These are phyloP conservation scores for Parazoanthus swiftii DNA, from an alignment of 92 coral and sea anemone genomes.

Conservation along the genomic window DNA sequence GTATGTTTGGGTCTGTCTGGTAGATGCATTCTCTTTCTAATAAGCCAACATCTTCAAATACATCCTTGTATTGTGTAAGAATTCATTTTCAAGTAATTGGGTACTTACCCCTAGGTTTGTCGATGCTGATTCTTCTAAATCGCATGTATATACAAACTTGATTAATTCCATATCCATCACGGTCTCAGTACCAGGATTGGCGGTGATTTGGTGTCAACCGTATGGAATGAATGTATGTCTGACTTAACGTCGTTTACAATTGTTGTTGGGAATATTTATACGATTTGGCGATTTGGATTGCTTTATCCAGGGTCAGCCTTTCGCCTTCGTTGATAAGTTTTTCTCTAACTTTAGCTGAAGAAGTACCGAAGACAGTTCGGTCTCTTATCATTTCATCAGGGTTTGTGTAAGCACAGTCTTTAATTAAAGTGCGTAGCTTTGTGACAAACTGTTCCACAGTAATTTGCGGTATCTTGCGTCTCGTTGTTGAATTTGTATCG, in stretches of 20 bases:
- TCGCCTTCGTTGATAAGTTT: constrained; percentile 36
- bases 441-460: constrained; percentile 39
- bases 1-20: not conserved
- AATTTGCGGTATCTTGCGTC: not conserved
- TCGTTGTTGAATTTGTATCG: not conserved
- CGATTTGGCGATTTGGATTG: not conserved
- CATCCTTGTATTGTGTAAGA: not conserved
- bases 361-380: constrained; percentile 1
- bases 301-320: constrained; percentile 12
- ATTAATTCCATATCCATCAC: not conserved
- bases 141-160: not conserved
- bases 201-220: not conserved
- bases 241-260: not conserved
- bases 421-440: constrained; percentile 26
- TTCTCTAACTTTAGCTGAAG: not conserved
- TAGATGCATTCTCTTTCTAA: not conserved
- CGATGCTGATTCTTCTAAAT: not conserved
- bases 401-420: constrained; percentile 40
- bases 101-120: not conserved
- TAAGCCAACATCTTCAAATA: not conserved
- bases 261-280: not conserved
- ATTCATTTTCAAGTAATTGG: not conserved
- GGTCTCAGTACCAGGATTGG: not conserved
- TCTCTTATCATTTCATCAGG: constrained; percentile 43
- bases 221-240: not conserved